A percentile compares a stretch with the other conserved stretches of the same genome.
These are phyloP conservation scores for Erynnis tages DNA, from an alignment of 2,888 invertebrate genomes.

Conservation along the genomic window DNA sequence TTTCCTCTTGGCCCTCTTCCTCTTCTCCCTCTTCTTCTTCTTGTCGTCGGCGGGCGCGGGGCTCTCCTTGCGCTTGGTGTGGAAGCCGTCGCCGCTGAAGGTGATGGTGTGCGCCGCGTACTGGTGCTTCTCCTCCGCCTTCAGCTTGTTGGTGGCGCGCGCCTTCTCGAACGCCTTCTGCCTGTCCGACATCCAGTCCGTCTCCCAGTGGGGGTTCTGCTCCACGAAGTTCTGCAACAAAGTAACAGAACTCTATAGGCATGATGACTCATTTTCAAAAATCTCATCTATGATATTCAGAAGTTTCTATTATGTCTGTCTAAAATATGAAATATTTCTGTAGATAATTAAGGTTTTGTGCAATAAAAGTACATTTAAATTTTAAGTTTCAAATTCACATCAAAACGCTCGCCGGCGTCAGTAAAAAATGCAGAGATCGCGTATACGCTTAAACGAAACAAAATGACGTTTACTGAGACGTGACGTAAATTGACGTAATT, in stretches of 20 bases:
- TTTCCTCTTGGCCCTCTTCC: conserved; percentile 62
- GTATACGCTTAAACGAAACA: no score
- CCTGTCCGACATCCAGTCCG: conserved; percentile 91
- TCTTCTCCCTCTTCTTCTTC: conserved; percentile 81
- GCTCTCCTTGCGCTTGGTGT: conserved; percentile 58
- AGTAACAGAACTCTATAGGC: no score
- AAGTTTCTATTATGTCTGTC: no score
- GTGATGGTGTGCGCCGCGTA: conserved; percentile 74
- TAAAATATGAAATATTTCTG: no score
- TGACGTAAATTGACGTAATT: no score
- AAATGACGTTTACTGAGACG: no score
- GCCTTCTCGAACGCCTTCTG: conserved; percentile 85
- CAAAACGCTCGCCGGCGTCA: neutral
- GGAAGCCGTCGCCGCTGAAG: conserved; percentile 73
- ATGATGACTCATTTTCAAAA: no score
- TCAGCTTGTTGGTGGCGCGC: conserved; percentile 44
- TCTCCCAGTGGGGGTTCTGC: conserved; percentile 93
- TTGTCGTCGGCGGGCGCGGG: conserved; percentile 44
- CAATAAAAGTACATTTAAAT: no score
- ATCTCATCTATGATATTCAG: no score
- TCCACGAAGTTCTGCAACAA: conserved; percentile 86
- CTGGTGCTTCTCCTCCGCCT: conserved; percentile 54
- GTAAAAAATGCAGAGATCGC: no score
- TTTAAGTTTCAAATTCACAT: no score
- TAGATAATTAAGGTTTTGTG: no score